Conservation (phyloP, 2,888 invertebrate species). For the Colostygia pectinataria region DNA sequence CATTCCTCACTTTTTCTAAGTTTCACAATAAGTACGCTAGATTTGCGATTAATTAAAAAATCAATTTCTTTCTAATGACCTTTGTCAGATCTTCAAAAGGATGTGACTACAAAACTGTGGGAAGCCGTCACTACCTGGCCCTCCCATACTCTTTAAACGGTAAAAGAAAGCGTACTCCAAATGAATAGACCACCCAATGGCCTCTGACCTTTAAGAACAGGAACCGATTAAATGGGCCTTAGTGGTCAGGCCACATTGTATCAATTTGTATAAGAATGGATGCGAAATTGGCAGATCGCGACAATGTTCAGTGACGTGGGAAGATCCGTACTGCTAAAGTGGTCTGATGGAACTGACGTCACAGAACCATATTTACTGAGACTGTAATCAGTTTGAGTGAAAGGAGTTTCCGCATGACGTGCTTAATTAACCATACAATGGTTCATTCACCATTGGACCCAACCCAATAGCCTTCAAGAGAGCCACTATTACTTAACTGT, state of each 20-base stretch:
- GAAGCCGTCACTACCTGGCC: constrained; percentile 20
- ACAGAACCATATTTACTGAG: neutral
- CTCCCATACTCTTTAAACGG: constrained; percentile 24
- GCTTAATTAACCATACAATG: too few species aligned
- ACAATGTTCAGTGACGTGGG: constrained; percentile 19
- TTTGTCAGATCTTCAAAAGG: constrained; percentile 10
- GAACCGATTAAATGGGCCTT: constrained; percentile 33
- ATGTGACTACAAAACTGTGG: constrained; percentile 19
- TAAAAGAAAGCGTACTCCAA: constrained; percentile 27
- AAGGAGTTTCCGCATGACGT: too few species aligned
- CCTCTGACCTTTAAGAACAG: constrained; percentile 32
- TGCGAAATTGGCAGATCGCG: constrained; percentile 25
- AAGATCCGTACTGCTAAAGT: constrained; percentile 1
- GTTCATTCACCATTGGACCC: too few species aligned
- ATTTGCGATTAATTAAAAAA: too few species aligned
- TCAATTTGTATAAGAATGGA: constrained; percentile 27
- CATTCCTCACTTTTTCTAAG: too few species aligned
- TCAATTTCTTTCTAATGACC: constrained; percentile 12
- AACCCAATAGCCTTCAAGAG: too few species aligned
- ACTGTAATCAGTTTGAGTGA: too few species aligned
- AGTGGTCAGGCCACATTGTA: constrained; percentile 22
- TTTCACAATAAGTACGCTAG: too few species aligned
- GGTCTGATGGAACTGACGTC: neutral
- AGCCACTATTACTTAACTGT: too few species aligned
- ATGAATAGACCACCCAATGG: constrained; percentile 30